Percentiles rank a stretch among this genome's conserved stretches.
These are phyloP conservation scores for Carlito syrichta DNA, from an alignment of 2,113 vertebrate genomes.

Conservation along the genomic window DNA sequence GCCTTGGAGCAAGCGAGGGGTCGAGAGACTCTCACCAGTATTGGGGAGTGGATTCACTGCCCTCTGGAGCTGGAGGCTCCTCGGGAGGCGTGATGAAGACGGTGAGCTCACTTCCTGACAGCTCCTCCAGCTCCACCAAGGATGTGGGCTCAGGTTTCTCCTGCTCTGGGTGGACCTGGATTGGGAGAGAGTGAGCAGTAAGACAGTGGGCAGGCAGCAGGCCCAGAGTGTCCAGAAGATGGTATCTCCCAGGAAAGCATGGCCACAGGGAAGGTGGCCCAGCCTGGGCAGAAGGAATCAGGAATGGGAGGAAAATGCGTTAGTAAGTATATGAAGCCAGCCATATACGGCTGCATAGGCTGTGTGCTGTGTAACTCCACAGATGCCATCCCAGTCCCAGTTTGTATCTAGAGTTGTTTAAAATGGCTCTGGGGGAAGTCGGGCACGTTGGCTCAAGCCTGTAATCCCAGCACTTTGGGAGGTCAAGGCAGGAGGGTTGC, in stretches of 20 bases:
- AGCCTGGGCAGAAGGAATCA: too few species aligned
- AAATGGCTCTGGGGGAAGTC: not conserved
- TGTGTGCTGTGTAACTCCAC: not conserved
- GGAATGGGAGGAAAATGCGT: fast-evolving
- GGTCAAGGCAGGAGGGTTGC: not conserved
- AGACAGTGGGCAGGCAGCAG: too few species aligned
- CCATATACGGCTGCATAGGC: fast-evolving
- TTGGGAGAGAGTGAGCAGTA: not conserved
- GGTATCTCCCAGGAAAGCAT: too few species aligned
- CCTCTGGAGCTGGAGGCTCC: slow-evolving; percentile 85
- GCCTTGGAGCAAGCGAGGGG: fast-evolving
- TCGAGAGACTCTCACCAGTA: slow-evolving; percentile 84
- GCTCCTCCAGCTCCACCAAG: slow-evolving; percentile 91
- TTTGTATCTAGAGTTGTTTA: not conserved
- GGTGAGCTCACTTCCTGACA: slow-evolving; percentile 91
- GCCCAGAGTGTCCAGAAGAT: not conserved
- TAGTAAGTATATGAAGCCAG: fast-evolving
- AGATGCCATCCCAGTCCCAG: not conserved
- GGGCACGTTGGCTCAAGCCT: not conserved
- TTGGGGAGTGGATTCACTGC: slow-evolving; percentile 82
- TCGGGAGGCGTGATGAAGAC: slow-evolving; percentile 96
- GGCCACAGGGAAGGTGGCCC: not conserved
- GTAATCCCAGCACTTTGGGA: not conserved
- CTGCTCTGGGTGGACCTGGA: slow-evolving; percentile 88
- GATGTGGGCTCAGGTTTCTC: slow-evolving; percentile 89